Evolutionary conservation across 2,888 invertebrate genomes (phyloP).

Genomic region (Andrena bucephala): DNA sequence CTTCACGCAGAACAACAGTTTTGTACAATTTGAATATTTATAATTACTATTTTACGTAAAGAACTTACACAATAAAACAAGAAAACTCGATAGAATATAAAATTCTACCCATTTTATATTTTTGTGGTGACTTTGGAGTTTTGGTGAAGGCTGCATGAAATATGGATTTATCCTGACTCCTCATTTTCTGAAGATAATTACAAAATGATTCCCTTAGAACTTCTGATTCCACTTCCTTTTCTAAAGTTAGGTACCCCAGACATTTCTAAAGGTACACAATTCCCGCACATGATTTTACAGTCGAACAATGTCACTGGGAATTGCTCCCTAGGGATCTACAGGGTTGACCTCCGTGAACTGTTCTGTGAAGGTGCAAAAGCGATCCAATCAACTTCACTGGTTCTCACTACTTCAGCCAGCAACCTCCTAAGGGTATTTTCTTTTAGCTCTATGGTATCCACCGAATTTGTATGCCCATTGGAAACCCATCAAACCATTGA

Average conservation of each 20-base stretch:
- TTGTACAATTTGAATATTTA: not conserved
- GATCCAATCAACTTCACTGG: constrained; percentile 51
- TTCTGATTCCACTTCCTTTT: not conserved
- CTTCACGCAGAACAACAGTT: not conserved
- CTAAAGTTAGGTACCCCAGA: not conserved
- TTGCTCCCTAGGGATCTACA: constrained; percentile 56
- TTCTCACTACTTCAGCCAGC: not conserved
- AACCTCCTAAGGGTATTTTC: constrained; percentile 26
- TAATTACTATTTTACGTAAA: too few species aligned
- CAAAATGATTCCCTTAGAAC: not conserved
- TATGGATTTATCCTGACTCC: not conserved
- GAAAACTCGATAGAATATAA: too few species aligned
- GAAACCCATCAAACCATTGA: constrained; percentile 9
- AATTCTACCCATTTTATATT: too few species aligned
- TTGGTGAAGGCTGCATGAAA: not conserved
- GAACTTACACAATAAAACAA: too few species aligned
- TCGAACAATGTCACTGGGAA: constrained; percentile 47
- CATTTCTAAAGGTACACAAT: constrained; percentile 44
- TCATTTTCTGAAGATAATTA: not conserved
- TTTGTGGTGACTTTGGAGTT: too few species aligned
- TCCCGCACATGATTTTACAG: constrained; percentile 51
- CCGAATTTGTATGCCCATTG: constrained; percentile 15
- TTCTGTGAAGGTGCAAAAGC: constrained; percentile 38
- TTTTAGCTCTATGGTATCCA: constrained; percentile 8
- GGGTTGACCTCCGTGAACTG: constrained; percentile 53